Base-by-base conservation (phyloP, 2,888 invertebrate genomes). In the Seira musarum region DNA sequence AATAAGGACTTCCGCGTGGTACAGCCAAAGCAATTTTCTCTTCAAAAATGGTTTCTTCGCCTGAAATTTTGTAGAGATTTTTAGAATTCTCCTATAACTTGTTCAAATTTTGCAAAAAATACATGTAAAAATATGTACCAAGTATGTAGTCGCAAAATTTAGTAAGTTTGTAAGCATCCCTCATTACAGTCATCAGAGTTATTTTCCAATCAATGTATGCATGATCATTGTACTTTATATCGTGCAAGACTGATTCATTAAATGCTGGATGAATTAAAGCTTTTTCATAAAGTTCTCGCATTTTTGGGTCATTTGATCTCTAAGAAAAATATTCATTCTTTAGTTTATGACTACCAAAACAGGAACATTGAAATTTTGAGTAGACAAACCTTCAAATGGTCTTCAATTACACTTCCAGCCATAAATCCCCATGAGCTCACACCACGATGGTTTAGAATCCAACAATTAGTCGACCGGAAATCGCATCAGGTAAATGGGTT, bases 131-230 rank as follows among this genome's bases (percentile, higher is more conserved):
- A n/a, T n/a, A n/a, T n/a, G n/a, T 78, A 68, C 69, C 70, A 35
- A 81, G 49, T 57, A 82, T 0, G 94, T 91, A 94, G 88, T 93
- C 93, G 83, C 96, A 96, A 71, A 90, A 90, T 71, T 93, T 93
- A 0, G 92, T 93, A 64, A 90, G 89, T 13, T 92, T 88, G 82
- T 92, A 93, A 80, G 93, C 92, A 1, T 91, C 91, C 82, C 93
- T 91, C 92, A 95, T 94, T 19, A 94, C 90, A 85, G 92, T 93
- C 84, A 93, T 91, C 13, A 96, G 91, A 40, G 94, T 93, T 10
- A 94, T 92, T 87, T 93, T 93, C 94, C 96, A 95, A 87, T 96
- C 95, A 67, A 96, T 92, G 80, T 93, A 91, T 10, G 93, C 93
- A 87, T 96, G 95, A 1, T 92, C 91, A 0, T 93, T 92, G 0